Percentiles rank a stretch among this genome's conserved stretches.
These are phyloP conservation scores for Sebastes fasciatus DNA, from an alignment of 2,113 vertebrate species.

Conservation along the genomic window DNA sequence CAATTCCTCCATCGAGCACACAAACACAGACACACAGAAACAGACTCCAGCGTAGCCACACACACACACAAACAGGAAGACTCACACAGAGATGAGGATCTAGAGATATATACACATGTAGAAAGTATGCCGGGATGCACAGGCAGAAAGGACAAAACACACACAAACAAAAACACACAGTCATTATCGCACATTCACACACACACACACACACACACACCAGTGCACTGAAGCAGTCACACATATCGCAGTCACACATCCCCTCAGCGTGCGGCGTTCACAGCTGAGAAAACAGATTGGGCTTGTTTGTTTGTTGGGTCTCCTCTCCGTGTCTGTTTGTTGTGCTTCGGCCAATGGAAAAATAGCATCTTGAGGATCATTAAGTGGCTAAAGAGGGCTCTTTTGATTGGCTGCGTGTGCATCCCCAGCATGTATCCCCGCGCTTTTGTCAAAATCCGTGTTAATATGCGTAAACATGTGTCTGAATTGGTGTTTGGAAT, in stretches of 20 bases:
- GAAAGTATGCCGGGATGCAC: slow-evolving; percentile 17
- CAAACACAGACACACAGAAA: slow-evolving; percentile 31
- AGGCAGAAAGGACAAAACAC: neutral
- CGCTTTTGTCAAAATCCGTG: slow-evolving; percentile 14
- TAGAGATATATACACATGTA: neutral
- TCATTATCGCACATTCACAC: slow-evolving; percentile 32
- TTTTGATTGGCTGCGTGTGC: slow-evolving; percentile 58
- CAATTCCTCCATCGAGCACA: slow-evolving; percentile 52
- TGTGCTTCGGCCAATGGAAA: slow-evolving; percentile 75
- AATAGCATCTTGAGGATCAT: slow-evolving; percentile 75
- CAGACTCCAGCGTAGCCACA: slow-evolving; percentile 11
- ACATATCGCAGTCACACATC: slow-evolving; percentile 50
- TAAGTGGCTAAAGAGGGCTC: slow-evolving; percentile 71
- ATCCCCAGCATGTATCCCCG: slow-evolving; percentile 5
- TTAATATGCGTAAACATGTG: slow-evolving; percentile 58
- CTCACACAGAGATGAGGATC: no score
- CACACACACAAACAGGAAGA: slow-evolving; percentile 10
- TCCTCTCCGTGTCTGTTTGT: slow-evolving; percentile 76
- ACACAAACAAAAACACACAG: neutral
- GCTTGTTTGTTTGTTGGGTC: slow-evolving; percentile 72
- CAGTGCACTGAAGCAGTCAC: slow-evolving; percentile 29
- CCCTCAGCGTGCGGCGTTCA: slow-evolving; percentile 50
- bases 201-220: slow-evolving; percentile 3
- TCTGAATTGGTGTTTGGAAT: slow-evolving; percentile 39
- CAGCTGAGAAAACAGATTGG: slow-evolving; percentile 82